A percentile compares a stretch with the other conserved stretches of the same genome.
Evolutionary conservation across 64 coral and sea anemone genomes (phyloP).

Genomic region (Montipora cactus): DNA sequence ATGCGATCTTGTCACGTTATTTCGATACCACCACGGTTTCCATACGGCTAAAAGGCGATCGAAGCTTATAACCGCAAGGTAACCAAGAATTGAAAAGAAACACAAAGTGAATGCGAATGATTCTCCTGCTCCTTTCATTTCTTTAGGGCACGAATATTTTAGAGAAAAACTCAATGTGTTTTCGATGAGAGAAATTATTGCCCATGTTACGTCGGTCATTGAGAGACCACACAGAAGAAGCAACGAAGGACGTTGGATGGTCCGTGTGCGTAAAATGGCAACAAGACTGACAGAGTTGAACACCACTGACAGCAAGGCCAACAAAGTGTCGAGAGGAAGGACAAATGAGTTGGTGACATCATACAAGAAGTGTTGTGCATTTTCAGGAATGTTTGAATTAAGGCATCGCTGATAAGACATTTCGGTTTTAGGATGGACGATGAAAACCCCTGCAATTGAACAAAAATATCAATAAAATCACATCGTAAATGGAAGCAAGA

Average conservation of each 20-base stretch:
- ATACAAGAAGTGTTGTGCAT: background rate
- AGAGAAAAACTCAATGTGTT: background rate
- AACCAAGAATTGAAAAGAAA: background rate
- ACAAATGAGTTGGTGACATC: background rate
- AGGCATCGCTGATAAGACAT: background rate
- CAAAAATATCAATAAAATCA: background rate
- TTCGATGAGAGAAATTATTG: too few species aligned
- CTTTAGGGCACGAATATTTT: background rate
- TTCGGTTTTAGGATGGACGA: background rate
- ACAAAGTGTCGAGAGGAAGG: background rate
- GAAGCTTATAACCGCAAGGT: background rate
- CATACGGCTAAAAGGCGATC: background rate
- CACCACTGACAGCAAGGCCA: background rate
- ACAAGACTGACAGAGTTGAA: background rate
- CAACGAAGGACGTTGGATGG: background rate
- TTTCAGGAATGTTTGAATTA: background rate
- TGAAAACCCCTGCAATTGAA: background rate
- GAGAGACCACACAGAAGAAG: background rate
- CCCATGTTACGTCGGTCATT: slow-evolving; percentile 1
- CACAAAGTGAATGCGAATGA: background rate
- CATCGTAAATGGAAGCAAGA: too few species aligned
- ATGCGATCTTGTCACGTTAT: background rate
- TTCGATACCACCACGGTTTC: slow-evolving; percentile 11
- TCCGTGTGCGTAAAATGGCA: background rate
- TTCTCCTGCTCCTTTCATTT: background rate